Evolutionary conservation across 2,113 vertebrate species (phyloP).

Genomic region (Marcusenius ussheri): DNA sequence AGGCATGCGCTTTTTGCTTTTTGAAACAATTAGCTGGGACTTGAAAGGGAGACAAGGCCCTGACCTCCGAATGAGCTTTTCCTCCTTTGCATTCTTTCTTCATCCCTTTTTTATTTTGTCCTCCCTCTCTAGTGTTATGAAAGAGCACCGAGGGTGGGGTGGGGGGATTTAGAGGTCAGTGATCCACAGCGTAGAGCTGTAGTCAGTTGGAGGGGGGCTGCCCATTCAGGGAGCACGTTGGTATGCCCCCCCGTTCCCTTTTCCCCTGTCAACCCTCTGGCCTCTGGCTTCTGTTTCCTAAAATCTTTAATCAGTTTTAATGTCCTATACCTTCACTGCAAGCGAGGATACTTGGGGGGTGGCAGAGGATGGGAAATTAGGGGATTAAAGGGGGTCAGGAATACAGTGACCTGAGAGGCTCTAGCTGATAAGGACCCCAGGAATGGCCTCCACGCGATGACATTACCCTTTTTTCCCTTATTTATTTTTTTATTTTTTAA

Average conservation of each 20-base stretch:
- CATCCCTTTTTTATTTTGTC: not conserved
- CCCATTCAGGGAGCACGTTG: not conserved
- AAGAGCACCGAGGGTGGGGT: not conserved
- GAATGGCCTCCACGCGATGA: conserved; percentile 27
- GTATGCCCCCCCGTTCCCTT: not conserved
- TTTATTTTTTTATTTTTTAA: not conserved
- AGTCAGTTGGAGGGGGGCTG: not conserved
- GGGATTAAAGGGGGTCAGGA: not conserved
- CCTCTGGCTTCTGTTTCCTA: conserved; percentile 29
- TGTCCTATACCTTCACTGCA: conserved; percentile 46
- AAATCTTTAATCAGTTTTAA: conserved; percentile 53
- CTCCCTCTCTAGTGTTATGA: not conserved
- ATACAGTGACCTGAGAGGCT: not conserved
- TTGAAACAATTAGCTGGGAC: not conserved
- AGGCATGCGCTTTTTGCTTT: not conserved
- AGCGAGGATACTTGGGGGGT: conserved; percentile 44
- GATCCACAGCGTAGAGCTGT: not conserved
- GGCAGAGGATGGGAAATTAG: not conserved
- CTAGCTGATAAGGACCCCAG: conserved; percentile 66
- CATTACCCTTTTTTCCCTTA: not conserved
- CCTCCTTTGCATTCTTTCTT: not conserved
- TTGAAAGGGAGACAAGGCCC: not conserved
- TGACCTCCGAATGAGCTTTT: not conserved
- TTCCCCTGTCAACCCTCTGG: conserved; percentile 17
- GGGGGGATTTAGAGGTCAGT: not conserved